Percentiles rank a stretch among this genome's conserved stretches.
phyloP scores from a whole-genome alignment of 2,888 invertebrate genomes.

The Agrenia bidenticulata region DNA sequence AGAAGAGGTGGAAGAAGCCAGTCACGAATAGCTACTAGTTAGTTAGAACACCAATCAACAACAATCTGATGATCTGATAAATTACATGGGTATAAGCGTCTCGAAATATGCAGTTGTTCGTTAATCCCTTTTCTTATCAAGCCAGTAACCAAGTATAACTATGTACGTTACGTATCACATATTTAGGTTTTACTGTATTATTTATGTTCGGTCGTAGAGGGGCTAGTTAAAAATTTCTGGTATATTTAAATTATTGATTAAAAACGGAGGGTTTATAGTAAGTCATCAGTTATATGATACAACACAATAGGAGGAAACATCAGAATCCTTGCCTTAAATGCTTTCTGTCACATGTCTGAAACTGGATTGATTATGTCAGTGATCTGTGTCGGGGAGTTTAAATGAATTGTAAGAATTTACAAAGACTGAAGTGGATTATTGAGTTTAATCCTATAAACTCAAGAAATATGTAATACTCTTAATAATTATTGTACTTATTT shows the following conservation, averaged over 20 bases:
- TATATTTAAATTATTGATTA: no score
- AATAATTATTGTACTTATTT: not conserved
- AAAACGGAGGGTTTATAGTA: not conserved
- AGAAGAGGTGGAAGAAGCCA: conserved; percentile 39
- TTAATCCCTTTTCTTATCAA: no score
- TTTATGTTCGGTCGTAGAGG: no score
- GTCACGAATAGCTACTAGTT: conserved; percentile 29
- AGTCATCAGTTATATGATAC: not conserved
- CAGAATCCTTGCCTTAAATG: conserved; percentile 6
- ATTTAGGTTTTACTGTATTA: conserved; percentile 1
- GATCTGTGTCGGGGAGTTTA: no score
- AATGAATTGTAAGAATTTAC: not conserved
- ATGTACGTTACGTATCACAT: not conserved
- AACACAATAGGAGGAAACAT: not conserved
- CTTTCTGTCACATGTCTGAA: no score
- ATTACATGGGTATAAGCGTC: not conserved
- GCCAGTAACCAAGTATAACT: not conserved
- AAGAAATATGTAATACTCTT: conserved; percentile 6
- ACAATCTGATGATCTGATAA: not conserved
- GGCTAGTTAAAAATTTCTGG: no score
- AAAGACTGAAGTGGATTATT: conserved; percentile 10
- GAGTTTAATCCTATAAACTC: not conserved
- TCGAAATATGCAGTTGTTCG: no score
- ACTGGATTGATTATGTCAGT: no score
- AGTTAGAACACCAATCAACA: not conserved